A percentile compares a stretch with the other conserved stretches of the same genome.
Conservation (phyloP, 2,888 invertebrate genomes). For the Diarsia rubi region DNA sequence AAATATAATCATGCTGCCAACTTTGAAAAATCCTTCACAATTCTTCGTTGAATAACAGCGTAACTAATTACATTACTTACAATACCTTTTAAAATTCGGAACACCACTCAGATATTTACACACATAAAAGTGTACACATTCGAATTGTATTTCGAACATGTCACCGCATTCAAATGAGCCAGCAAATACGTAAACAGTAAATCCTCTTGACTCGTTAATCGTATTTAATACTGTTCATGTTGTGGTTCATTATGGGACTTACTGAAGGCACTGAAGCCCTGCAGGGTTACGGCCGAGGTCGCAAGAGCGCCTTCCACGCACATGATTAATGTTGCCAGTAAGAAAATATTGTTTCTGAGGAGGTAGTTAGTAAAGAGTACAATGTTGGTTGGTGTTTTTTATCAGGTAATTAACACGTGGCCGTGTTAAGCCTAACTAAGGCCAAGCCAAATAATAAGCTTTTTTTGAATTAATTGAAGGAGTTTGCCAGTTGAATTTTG, state of each 20-base stretch:
- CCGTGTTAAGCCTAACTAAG: slow-evolving; percentile 22
- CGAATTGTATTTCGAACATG: slow-evolving; percentile 34
- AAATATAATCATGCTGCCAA: neutral
- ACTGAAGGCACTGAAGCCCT: slow-evolving; percentile 75
- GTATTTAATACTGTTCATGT: slow-evolving; percentile 62
- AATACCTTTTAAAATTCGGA: slow-evolving; percentile 39
- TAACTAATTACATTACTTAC: slow-evolving; percentile 14
- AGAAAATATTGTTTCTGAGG: slow-evolving; percentile 43
- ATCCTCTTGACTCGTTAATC: slow-evolving; percentile 68
- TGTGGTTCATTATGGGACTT: slow-evolving; percentile 74
- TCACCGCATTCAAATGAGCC: slow-evolving; percentile 50
- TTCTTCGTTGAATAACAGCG: neutral
- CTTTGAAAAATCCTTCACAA: neutral
- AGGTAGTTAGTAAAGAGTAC: slow-evolving; percentile 17
- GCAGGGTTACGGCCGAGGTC: slow-evolving; percentile 75
- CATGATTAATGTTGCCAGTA: slow-evolving; percentile 51
- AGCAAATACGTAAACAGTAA: slow-evolving; percentile 60
- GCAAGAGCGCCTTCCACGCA: slow-evolving; percentile 45
- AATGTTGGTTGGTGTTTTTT: slow-evolving; percentile 32
- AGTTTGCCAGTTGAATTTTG: neutral
- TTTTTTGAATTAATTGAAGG: neutral
- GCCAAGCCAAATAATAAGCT: slow-evolving; percentile 11
- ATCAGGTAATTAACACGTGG: slow-evolving; percentile 23
- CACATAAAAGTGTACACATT: slow-evolving; percentile 10
- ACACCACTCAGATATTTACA: slow-evolving; percentile 19